Evolutionary conservation across 2,888 invertebrate species (phyloP).

Genomic region (Drosophila greeni): DNA sequence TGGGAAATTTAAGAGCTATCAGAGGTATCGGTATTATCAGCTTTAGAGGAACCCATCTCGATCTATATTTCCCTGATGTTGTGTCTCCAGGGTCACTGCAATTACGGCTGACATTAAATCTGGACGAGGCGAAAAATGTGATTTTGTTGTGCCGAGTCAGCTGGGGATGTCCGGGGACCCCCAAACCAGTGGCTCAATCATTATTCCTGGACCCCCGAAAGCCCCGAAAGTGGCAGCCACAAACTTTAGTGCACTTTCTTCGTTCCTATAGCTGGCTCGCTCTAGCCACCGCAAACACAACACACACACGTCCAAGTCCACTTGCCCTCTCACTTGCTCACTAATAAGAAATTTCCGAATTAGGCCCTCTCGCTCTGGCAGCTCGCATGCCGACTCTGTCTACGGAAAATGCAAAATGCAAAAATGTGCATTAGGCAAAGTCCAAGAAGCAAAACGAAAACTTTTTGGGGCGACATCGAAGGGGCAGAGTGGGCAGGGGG

Average conservation of each 20-base stretch:
- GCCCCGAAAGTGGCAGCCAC: constrained; percentile 49
- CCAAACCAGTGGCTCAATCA: constrained; percentile 34
- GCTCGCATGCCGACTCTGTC: constrained; percentile 60
- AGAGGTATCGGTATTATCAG: not conserved
- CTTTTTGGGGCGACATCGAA: constrained; percentile 41
- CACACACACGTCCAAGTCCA: constrained; percentile 7
- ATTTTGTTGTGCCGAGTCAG: constrained; percentile 48
- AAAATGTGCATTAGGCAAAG: constrained; percentile 73
- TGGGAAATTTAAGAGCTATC: not conserved
- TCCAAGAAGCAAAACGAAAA: constrained; percentile 64
- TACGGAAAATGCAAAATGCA: constrained; percentile 69
- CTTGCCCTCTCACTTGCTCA: constrained; percentile 47
- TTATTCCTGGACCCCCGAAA: constrained; percentile 50
- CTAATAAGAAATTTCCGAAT: constrained; percentile 71
- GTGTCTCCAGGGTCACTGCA: constrained; percentile 4
- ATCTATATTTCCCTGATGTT: constrained; percentile 1
- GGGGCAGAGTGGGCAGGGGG: not conserved
- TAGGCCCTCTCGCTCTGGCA: constrained; percentile 59
- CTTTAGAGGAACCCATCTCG: not conserved
- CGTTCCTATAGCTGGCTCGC: constrained; percentile 43
- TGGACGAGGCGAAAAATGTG: constrained; percentile 21
- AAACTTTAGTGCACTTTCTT: constrained; percentile 66
- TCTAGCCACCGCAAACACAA: constrained; percentile 9
- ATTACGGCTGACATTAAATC: constrained; percentile 40
- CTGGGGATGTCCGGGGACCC: constrained; percentile 24